Conservation (phyloP, 2,888 invertebrate genomes). For the Ectropis crepuscularia region DNA sequence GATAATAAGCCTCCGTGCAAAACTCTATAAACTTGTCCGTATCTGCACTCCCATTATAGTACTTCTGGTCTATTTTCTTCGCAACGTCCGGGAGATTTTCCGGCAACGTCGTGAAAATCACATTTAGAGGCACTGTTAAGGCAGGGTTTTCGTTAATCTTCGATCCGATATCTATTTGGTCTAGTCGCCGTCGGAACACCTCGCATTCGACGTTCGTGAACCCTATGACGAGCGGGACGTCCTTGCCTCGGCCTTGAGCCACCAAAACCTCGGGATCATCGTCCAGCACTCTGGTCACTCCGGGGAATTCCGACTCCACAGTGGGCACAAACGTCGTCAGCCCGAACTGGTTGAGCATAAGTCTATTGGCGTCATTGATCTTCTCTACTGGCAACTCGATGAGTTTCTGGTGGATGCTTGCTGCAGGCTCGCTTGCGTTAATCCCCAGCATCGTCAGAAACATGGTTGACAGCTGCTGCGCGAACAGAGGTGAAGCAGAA, state of each 20-base stretch:
- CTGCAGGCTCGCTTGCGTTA: slow-evolving; percentile 58
- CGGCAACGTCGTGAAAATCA: slow-evolving; percentile 50
- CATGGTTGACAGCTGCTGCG: slow-evolving; percentile 51
- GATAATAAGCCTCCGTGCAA: slow-evolving; percentile 64
- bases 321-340: slow-evolving; percentile 66
- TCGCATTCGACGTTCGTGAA: slow-evolving; percentile 70
- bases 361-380: slow-evolving; percentile 59
- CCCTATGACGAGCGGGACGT: slow-evolving; percentile 69
- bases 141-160: slow-evolving; percentile 53
- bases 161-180: slow-evolving; percentile 55
- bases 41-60: slow-evolving; percentile 55
- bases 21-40: slow-evolving; percentile 58
- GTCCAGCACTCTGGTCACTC: slow-evolving; percentile 64
- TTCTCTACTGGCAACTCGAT: slow-evolving; percentile 58
- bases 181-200: slow-evolving; percentile 60
- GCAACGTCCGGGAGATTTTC: slow-evolving; percentile 44
- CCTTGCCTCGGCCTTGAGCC: slow-evolving; percentile 57
- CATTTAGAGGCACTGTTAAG: slow-evolving; percentile 51
- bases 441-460: slow-evolving; percentile 75
- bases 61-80: slow-evolving; percentile 51
- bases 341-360: slow-evolving; percentile 59
- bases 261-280: slow-evolving; percentile 66
- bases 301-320: slow-evolving; percentile 62
- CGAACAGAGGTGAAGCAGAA: slow-evolving; percentile 61
- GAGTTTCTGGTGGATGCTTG: slow-evolving; percentile 58